Percentiles rank a stretch among this genome's conserved stretches.
phyloP scores from a whole-genome alignment of 2,888 invertebrate species.

The Eutolmus rufibarbis region DNA sequence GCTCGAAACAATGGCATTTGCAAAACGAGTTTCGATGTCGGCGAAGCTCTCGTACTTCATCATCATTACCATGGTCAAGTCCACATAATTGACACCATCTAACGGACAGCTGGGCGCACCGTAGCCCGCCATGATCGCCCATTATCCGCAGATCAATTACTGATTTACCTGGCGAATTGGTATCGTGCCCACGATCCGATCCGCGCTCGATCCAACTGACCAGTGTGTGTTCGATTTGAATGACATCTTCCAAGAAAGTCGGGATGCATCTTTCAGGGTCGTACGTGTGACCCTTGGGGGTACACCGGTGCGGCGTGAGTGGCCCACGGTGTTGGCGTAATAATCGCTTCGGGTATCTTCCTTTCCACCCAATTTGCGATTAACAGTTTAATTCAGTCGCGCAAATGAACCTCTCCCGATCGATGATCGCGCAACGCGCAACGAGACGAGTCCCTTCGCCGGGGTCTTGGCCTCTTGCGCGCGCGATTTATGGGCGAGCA shows the following conservation, averaged over 20 bases:
- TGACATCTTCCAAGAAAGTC: background rate
- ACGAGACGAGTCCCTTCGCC: background rate
- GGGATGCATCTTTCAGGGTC: background rate
- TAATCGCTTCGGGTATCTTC: background rate
- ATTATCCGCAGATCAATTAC: conserved; percentile 31
- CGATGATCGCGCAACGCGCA: background rate
- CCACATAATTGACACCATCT: conserved; percentile 33
- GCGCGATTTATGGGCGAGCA: conserved; percentile 28
- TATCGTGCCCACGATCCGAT: background rate
- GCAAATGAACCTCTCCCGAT: conserved; percentile 12
- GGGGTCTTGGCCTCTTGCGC: background rate
- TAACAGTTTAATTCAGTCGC: conserved; percentile 11
- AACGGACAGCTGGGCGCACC: background rate
- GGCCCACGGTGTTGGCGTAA: background rate
- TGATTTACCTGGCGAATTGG: background rate
- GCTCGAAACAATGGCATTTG: conserved; percentile 23
- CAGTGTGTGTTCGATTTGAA: background rate
- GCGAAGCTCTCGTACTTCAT: background rate
- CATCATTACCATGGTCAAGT: conserved; percentile 37
- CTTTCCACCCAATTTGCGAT: conserved; percentile 23
- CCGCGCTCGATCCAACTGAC: background rate
- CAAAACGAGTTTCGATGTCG: background rate
- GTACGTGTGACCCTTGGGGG: background rate
- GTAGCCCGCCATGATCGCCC: conserved; percentile 5
- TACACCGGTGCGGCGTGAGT: background rate